Percentiles rank a stretch among this genome's conserved stretches.
These are phyloP conservation scores for Phaedon cochleariae DNA, from an alignment of 2,888 invertebrate species.

Conservation along the genomic window DNA sequence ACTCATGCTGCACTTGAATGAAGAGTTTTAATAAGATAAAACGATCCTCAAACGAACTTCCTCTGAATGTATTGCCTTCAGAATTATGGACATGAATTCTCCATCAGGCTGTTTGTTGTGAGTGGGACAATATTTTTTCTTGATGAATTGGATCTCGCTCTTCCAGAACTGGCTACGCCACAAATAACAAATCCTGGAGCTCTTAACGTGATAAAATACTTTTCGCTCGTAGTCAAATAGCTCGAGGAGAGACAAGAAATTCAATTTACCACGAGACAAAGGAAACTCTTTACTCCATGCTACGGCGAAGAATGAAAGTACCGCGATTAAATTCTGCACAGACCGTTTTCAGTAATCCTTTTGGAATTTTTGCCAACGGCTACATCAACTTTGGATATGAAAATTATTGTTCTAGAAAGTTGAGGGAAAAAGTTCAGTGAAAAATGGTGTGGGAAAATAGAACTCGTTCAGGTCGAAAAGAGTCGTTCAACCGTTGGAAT, in stretches of 20 bases:
- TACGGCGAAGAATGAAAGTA: constrained; percentile 28
- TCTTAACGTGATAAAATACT: constrained; percentile 46
- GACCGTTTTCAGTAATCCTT: constrained; percentile 21
- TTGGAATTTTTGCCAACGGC: constrained; percentile 18
- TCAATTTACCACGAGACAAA: constrained; percentile 46
- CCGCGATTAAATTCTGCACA: constrained; percentile 31
- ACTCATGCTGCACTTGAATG: no score
- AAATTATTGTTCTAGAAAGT: background rate
- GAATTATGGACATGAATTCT: background rate
- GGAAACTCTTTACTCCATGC: constrained; percentile 26
- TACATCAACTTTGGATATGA: background rate
- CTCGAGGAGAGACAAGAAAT: constrained; percentile 43
- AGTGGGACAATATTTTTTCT: constrained; percentile 23
- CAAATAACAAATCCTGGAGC: constrained; percentile 42
- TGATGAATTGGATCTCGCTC: constrained; percentile 21
- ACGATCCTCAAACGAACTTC: no score
- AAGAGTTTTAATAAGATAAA: no score
- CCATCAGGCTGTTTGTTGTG: background rate
- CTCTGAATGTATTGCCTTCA: background rate
- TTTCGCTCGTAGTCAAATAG: constrained; percentile 46
- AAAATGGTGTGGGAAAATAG: background rate
- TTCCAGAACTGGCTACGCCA: constrained; percentile 23
- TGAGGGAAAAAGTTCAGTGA: background rate
- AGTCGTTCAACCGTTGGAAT: background rate
- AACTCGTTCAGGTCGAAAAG: background rate